Percentiles rank a stretch among this genome's conserved stretches.
phyloP scores from a whole-genome alignment of 2,113 vertebrate genomes.

The Alectura lathami region DNA sequence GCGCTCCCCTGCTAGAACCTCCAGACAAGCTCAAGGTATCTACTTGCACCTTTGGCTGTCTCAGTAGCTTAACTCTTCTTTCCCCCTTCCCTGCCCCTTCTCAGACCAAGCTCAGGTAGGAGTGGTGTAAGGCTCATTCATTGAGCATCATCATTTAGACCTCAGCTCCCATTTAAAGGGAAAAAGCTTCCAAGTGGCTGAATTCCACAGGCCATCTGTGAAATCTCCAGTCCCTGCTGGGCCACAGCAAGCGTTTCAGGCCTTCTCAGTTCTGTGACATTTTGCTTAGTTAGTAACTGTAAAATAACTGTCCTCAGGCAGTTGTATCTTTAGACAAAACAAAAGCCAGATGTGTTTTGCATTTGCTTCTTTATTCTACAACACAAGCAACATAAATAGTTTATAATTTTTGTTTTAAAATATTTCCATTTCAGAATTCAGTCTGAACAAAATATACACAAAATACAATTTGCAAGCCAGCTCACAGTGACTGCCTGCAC shows the following conservation, averaged over 20 bases:
- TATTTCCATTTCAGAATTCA: slow-evolving; percentile 80
- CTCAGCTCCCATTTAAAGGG: background rate
- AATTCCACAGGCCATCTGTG: background rate
- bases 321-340: slow-evolving; percentile 18
- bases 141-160: background rate
- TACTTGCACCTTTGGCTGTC: background rate
- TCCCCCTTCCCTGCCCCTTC: background rate
- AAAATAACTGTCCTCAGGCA: too few relatives aligned
- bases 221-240: background rate
- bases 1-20: slow-evolving; percentile 99
- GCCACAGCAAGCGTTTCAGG: background rate
- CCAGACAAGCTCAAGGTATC: slow-evolving; percentile 97
- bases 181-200: background rate
- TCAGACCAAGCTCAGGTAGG: background rate
- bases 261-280: background rate
- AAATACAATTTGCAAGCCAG: slow-evolving; percentile 80
- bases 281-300: background rate
- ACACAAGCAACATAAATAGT: slow-evolving; percentile 85
- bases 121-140: background rate
- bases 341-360: slow-evolving; percentile 39
- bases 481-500: slow-evolving; percentile 69
- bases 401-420: slow-evolving; percentile 77
- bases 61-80: background rate
- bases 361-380: slow-evolving; percentile 84
- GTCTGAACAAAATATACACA: slow-evolving; percentile 82